Evolutionary conservation across 2,113 vertebrate species (phyloP).

Genomic region (Mesembrinibis cayennensis): DNA sequence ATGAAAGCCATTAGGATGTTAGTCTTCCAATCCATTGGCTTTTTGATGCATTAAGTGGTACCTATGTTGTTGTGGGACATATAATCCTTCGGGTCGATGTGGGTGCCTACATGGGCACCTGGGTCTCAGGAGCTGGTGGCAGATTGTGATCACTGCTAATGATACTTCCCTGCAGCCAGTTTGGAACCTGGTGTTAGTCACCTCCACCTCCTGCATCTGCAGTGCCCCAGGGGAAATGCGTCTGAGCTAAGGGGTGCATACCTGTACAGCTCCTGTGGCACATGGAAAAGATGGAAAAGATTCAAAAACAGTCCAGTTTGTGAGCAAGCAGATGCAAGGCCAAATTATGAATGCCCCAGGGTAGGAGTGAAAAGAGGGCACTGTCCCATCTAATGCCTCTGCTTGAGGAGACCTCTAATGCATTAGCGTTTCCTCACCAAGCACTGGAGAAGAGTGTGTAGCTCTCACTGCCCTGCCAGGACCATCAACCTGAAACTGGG

Average conservation of each 20-base stretch:
- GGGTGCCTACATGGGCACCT: fast-evolving
- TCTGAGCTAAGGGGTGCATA: background rate
- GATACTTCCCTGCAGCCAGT: background rate
- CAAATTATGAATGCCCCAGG: fast-evolving
- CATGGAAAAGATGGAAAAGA: background rate
- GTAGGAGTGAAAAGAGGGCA: background rate
- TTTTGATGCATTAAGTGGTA: background rate
- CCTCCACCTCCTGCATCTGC: background rate
- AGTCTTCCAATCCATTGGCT: background rate
- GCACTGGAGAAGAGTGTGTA: background rate
- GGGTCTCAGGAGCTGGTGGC: background rate
- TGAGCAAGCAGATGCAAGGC: background rate
- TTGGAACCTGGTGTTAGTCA: background rate
- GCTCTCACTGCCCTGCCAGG: background rate
- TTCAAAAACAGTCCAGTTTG: background rate
- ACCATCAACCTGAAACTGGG: background rate
- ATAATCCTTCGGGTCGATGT: fast-evolving
- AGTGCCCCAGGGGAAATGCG: background rate
- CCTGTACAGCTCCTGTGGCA: background rate
- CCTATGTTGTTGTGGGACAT: background rate
- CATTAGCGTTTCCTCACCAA: background rate
- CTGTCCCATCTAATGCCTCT: background rate
- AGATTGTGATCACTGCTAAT: background rate
- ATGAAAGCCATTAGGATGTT: background rate
- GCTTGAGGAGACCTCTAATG: background rate